These are phyloP conservation scores for Penaeus vannamei DNA, from an alignment of 1,140 invertebrate species.

Conservation along the genomic window DNA sequence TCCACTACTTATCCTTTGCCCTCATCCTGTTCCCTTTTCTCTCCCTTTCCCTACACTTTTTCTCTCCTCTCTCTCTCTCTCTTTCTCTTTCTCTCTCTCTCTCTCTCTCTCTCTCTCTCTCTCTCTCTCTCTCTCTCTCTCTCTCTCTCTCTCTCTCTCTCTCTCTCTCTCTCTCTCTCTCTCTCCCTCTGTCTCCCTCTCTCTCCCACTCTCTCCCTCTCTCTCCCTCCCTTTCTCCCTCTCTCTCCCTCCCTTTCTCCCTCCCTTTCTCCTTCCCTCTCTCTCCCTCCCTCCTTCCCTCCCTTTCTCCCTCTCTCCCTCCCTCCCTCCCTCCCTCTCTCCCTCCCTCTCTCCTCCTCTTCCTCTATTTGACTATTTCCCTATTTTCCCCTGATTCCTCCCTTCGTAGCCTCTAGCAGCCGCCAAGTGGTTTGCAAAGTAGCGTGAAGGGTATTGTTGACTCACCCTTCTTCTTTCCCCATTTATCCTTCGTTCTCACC, in stretches of 20 bases:
- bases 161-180: background rate
- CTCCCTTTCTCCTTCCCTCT: background rate
- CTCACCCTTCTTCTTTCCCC: no score
- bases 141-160: no score
- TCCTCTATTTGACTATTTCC: no score
- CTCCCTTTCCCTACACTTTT: background rate
- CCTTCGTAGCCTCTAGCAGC: no score
- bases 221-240: background rate
- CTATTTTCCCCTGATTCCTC: no score
- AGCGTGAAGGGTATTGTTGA: no score
- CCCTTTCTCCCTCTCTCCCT: background rate
- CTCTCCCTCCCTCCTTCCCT: conserved; percentile 17
- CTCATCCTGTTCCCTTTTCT: conserved; percentile 2
- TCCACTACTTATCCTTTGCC: background rate
- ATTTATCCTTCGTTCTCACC: no score
- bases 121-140: background rate
- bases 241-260: background rate
- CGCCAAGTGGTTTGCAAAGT: no score
- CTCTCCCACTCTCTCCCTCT: no score
- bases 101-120: background rate
- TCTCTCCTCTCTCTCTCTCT: background rate
- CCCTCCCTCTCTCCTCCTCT: no score
- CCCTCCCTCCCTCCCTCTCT: conserved; percentile 1
- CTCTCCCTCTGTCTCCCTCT: conserved; percentile 7
- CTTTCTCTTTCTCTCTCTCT: no score